Evolutionary conservation across 2,797 vertebrate genomes (phyloP), one percentile per base, ranked within the genome.

Genomic region (Hafferia zeledoni): DNA sequence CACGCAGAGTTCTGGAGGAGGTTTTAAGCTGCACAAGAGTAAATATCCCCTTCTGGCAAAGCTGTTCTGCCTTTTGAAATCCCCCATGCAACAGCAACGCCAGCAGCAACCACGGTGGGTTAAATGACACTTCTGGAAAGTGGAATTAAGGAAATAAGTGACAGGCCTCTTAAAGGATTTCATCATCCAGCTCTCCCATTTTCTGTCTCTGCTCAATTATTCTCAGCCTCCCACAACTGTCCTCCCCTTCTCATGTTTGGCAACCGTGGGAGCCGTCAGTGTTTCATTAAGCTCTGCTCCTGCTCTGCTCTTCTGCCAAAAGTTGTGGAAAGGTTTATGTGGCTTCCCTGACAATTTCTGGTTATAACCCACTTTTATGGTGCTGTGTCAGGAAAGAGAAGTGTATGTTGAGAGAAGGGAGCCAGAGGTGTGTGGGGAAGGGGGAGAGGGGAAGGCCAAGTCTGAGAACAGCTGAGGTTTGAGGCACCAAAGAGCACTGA

Each of bases 201-300:
- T 94, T 78, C 78, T 88, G 83, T 87, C 89, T 75, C 57, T 4
- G 63, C 81, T 84, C 83, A 84, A 31, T 92, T 90, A 82, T 10
- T 90, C 60, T 90, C 86, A 90, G 1, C 81, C 94, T 95, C 90
- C 92, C 89, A 81, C 94, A 79, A 76, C 68, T 39, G 63, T 92
- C 86, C 94, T 96, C 92, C 90, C 74, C 55, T 70, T 56, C 90
- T 95, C 90, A 31, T 24, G 80, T 82, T 60, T 90, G 96, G 93
- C 92, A 95, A 39, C 83, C 6, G 60, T 77, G 86, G 90, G 92
- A 90, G 92, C 64, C 8, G 4, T 65, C 74, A 56, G 80, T 11
- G 70, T 90, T 89, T 87, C 92, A 87, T 82, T 86, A 94, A 90
- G 80, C 59, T 55, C 76, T 78, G 87, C 88, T 75, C 90, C 92